Base-by-base conservation (phyloP, 2,113 vertebrate genomes). In the Acanthochromis polyacanthus region DNA sequence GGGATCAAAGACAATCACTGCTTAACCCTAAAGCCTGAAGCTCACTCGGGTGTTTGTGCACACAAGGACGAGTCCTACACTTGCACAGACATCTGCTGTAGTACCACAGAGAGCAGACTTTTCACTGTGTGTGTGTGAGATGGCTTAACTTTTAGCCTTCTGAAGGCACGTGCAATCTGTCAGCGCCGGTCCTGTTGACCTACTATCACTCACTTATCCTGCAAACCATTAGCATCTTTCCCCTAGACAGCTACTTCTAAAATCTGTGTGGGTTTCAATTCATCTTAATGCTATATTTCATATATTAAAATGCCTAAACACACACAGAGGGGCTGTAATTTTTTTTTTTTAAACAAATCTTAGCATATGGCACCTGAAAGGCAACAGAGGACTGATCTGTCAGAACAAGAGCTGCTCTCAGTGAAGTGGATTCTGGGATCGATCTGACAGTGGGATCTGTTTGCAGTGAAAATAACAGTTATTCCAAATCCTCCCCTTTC, bases 1-100 rank as follows among this genome's bases (percentile, higher is more conserved):
- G 67, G 75, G 88, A 89, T 91, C 86, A 85, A 81, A 84, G 69
- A 71, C 82, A 82, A 93, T 86, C 84, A 43, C 80, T 28, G 70
- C 88, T 91, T 91, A 89, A 90, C 78, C 81, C 50, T 53, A 68
- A 79, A 92, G 68, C 69, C 53, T 25, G 55, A 77, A 64, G 76
- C 43, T 59, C 78, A 56, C 38, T 10, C 61, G 38, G 25, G n/a
- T 46, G 68, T 25, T 71, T 43, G 10, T 53, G 45, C n/a, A 61
- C 50, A 60, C 15, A 58, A 52, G 77, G 45, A 57, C 74, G 56
- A 56, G 75, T 66, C 75, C 63, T 84, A 75, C 61, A 74, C 61
- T 60, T 81, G 46, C 46, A 73, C 57, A 76, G 63, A 73, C 78
- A 85, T 85, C 81, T 88, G 84, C 62, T 69, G 45, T 28, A 17